Percentiles rank a stretch among this genome's conserved stretches.
These are phyloP conservation scores for Smutsia temminckii DNA, from an alignment of 2,797 vertebrate genomes.

Conservation along the genomic window DNA sequence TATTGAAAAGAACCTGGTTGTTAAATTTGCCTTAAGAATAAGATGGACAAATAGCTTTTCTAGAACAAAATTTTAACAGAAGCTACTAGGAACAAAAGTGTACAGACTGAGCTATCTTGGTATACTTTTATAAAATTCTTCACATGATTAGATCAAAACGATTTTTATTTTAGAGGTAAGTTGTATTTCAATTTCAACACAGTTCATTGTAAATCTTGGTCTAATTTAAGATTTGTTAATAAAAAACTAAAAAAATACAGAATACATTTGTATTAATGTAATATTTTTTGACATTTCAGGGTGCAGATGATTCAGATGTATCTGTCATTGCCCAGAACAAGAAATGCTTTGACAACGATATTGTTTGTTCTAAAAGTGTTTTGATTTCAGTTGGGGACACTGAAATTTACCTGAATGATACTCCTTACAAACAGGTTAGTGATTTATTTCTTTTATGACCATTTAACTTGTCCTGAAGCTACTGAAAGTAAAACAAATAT, in stretches of 20 bases:
- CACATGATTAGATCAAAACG: neutral
- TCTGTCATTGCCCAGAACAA: constrained; percentile 97
- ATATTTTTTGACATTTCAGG: constrained; percentile 86
- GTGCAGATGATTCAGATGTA: constrained; percentile 91
- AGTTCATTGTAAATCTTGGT: neutral
- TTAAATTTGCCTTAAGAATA: neutral
- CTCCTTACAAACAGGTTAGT: constrained; percentile 94
- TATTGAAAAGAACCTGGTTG: neutral
- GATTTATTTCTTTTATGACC: constrained; percentile 59
- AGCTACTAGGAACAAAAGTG: neutral
- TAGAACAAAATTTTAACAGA: neutral
- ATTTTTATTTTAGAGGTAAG: constrained; percentile 28
- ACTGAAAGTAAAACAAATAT: constrained; percentile 9
- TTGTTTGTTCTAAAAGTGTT: constrained; percentile 97
- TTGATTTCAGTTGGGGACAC: constrained; percentile 94
- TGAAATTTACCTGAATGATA: constrained; percentile 95
- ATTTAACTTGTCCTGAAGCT: constrained; percentile 39
- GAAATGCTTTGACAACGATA: constrained; percentile 99
- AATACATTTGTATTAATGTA: constrained; percentile 51
- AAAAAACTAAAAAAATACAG: neutral
- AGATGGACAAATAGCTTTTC: neutral
- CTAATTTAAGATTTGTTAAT: constrained; percentile 22
- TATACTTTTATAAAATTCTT: constrained; percentile 28
- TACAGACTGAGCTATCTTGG: neutral
- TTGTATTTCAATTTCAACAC: neutral